Evolutionary conservation across 92 coral and sea anemone genomes (phyloP), one percentile per base, ranked within the genome.

Genomic region (Heliopora coerulea): DNA sequence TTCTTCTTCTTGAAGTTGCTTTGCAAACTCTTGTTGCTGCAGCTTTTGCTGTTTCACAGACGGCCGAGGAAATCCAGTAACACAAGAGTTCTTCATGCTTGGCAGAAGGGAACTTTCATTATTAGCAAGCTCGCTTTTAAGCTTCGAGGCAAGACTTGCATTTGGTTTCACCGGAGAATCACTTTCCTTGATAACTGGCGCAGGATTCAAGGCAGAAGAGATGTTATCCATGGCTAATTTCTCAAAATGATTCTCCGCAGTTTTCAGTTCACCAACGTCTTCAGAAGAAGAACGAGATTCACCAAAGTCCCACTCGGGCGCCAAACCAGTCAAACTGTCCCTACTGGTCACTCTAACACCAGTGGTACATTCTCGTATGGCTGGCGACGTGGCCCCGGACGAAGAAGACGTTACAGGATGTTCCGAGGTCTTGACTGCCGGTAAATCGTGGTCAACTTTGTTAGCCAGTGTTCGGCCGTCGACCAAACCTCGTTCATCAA

Each of bases 261-360:
- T 50, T 23, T 56, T 56, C 31, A 28, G 28, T 8, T 30, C 77
- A 37, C 44, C 77, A 49, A 39, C 59, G n/a, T 70, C 77, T 49
- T 70, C 77, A n/a, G 77, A 70, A 26, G 77, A 70, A n/a, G 77
- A 70, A 32, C 63, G 77, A 8, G 77, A 70, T 15, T 68, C 59
- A n/a, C n/a, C n/a, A n/a, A n/a, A n/a, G 24, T 70, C 77, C 77
- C 77, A 70, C 0, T 70, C 77, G 0, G 63, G 77, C n/a, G 50
- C 77, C 18, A 67, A 3, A 29, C 77, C 62, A 52, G 77, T 63
- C 32, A 70, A 33, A 20, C 77, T 70, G 48, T 70, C 77, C 63
- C 77, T 70, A 25, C 77, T 70, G 31, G 63, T 34, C 25, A 17
- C 62, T 13, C 63, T 46, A 26, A 21, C 49, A 19, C 62, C 77